Evolutionary conservation across 1,140 invertebrate genomes (phyloP), one percentile per base, ranked within the genome.

Genomic region (Leptinotarsa lineolata): DNA sequence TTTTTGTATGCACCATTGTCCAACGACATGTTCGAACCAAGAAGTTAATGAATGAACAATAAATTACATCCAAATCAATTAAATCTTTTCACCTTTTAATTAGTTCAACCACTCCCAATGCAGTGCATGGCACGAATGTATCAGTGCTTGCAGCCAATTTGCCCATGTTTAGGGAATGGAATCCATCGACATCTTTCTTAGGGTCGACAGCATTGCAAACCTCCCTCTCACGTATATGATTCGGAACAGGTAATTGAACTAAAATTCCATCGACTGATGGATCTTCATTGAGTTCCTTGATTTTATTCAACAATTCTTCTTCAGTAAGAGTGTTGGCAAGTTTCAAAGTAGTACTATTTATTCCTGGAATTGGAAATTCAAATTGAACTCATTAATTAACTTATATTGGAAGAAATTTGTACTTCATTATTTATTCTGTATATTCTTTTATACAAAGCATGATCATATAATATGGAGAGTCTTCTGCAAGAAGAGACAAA

Each of bases 171-270:
- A 87, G 84, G 70, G 90, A 89, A 83, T 94, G 92, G 79, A 97
- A 97, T 39, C 95, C 95, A 87, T 97, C 96, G 1, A 97, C 94
- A 89, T 97, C 95, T 85, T 97, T 97, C 1, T 86, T 84, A 1
- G 92, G 92, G 48, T 86, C 82, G 0, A 97, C 90, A 5, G 92
- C 88, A 86, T 97, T 94, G 81, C 93, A 95, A 3, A 96, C 87
- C 79, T 86, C 88, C 79, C 90, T 87, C 81, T 95, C 93, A 77
- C 89, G 86, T 15, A 97, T 93, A 73, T 91, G 89, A 3, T 87
- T 83, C 0, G 94, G 94, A 21, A 97, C 85, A 12, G 95, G 95
- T 59, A 97, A 83, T 83, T 97, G 95, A 0, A 97, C 91, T 21
- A 97, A 83, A 79, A 97, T 91, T 0, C 94, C 95, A 87, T 95